Conservation (phyloP, 64 coral and sea anemone species). For the Montipora sp. region DNA sequence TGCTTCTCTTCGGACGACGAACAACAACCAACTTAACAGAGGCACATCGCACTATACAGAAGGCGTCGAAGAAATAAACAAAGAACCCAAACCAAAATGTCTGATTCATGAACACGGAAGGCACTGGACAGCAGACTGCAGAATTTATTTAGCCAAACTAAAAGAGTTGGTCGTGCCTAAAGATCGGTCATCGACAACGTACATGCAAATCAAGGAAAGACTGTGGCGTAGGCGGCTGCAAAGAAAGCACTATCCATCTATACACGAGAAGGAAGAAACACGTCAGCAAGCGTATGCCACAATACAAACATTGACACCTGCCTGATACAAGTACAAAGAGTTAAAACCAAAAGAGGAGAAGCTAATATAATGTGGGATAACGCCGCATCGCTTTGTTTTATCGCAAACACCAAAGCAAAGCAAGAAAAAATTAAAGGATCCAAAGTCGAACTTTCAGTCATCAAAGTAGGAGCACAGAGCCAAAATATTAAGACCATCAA, state of each 20-base stretch:
- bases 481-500: not conserved
- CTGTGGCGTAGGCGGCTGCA: not conserved
- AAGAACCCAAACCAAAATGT: too few species aligned
- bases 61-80: not conserved
- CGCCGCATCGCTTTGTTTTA: not conserved
- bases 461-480: not conserved
- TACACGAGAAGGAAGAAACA: not conserved
- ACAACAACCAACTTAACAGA: not conserved
- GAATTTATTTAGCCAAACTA: slow-evolving; percentile 37
- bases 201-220: not conserved
- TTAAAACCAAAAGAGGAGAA: not conserved
- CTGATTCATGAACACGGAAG: not conserved
- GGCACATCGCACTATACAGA: not conserved
- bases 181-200: not conserved
- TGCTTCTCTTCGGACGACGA: not conserved
- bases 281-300: not conserved
- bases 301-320: not conserved
- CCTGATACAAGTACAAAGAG: not conserved
- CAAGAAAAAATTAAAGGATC: not conserved
- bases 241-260: not conserved
- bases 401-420: not conserved
- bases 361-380: not conserved
- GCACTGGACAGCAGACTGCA: slow-evolving; percentile 37
- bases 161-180: slow-evolving; percentile 5
- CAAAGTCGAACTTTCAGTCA: not conserved